These are phyloP conservation scores for Cylloceria caligata DNA, from an alignment of 2,888 invertebrate species.

Conservation along the genomic window DNA sequence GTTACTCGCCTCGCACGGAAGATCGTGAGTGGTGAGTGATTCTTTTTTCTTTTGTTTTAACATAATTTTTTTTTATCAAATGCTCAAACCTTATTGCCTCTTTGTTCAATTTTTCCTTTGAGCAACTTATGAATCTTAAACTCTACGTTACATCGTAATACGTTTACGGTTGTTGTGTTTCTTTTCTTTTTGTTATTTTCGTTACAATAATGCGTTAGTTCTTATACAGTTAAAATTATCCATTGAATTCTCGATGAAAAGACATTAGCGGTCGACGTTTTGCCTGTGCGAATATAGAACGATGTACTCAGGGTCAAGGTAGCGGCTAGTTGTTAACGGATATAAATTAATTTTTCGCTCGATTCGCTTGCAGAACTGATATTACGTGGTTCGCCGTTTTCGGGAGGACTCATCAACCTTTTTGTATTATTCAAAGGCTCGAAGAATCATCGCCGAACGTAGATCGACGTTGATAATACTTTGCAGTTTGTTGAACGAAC, in stretches of 20 bases:
- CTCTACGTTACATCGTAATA: slow-evolving; percentile 45
- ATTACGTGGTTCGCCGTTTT: background rate
- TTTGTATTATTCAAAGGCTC: slow-evolving; percentile 36
- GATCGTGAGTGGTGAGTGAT: no score
- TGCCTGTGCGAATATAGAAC: slow-evolving; percentile 13
- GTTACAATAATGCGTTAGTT: slow-evolving; percentile 46
- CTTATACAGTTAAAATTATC: slow-evolving; percentile 49
- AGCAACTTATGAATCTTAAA: slow-evolving; percentile 60
- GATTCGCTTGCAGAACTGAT: slow-evolving; percentile 11
- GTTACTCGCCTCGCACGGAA: slow-evolving; percentile 17
- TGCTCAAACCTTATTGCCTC: slow-evolving; percentile 13
- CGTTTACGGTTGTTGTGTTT: slow-evolving; percentile 48
- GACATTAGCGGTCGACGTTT: background rate
- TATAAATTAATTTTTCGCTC: slow-evolving; percentile 44
- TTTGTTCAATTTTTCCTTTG: slow-evolving; percentile 33
- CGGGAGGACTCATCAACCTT: background rate
- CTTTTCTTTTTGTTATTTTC: background rate
- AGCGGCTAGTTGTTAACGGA: slow-evolving; percentile 2
- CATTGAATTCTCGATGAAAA: slow-evolving; percentile 26
- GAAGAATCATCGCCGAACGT: slow-evolving; percentile 3
- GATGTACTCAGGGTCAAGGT: background rate
- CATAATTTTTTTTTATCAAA: slow-evolving; percentile 29
- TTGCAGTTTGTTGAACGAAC: slow-evolving; percentile 10
- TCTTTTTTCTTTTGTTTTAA: background rate
- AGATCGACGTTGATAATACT: background rate